A percentile compares a stretch with the other conserved stretches of the same genome.
Conservation (phyloP, 1,140 invertebrate species). For the Lerema accius region DNA sequence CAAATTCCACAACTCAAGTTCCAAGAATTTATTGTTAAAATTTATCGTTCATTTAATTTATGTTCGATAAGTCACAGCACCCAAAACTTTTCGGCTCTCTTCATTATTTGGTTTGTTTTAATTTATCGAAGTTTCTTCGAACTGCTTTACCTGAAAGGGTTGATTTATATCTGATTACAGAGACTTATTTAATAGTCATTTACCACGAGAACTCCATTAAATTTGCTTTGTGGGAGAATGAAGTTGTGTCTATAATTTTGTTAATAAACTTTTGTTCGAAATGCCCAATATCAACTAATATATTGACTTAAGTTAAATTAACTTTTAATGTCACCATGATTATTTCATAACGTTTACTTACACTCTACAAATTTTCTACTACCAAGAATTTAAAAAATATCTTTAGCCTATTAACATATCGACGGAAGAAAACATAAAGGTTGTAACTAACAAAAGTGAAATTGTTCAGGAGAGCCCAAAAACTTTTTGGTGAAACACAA, state of each 20-base stretch:
- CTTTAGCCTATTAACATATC: too few species aligned
- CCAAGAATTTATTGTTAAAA: constrained; percentile 50
- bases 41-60: constrained; percentile 47
- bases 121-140: constrained; percentile 54
- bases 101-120: constrained; percentile 56
- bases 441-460: too few species aligned
- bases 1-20: constrained; percentile 32
- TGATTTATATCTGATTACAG: constrained; percentile 39
- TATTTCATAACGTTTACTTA: too few species aligned
- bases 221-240: not conserved
- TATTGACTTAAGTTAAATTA: too few species aligned
- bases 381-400: too few species aligned
- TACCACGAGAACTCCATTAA: constrained; percentile 3
- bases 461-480: too few species aligned
- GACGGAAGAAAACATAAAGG: too few species aligned
- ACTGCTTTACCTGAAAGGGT: constrained; percentile 44
- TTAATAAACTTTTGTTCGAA: not conserved
- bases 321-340: constrained; percentile 2
- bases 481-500: too few species aligned
- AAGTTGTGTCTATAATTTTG: not conserved
- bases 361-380: too few species aligned
- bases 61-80: constrained; percentile 48
- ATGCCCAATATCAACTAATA: not conserved
- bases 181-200: constrained; percentile 9
- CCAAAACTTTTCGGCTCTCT: constrained; percentile 45